These are phyloP conservation scores for Dicycla oo DNA, from an alignment of 2,888 invertebrate species.

Conservation along the genomic window DNA sequence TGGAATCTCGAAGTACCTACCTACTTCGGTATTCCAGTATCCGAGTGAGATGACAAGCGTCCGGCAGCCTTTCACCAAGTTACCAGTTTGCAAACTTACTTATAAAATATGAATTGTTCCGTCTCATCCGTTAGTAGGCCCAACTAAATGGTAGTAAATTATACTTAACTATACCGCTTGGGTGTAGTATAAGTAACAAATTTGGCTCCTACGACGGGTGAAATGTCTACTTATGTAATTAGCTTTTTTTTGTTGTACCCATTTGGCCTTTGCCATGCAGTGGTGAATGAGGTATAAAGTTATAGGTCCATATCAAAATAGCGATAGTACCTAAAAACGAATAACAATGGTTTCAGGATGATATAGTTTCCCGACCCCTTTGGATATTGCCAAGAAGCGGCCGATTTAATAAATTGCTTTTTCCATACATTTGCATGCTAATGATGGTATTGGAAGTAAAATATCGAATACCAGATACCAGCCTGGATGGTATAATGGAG, in stretches of 20 bases:
- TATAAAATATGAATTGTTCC: conserved; percentile 25
- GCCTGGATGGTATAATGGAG: background rate
- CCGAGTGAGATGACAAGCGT: conserved; percentile 33
- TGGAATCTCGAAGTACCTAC: background rate
- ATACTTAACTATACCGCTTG: no score
- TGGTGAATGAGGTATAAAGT: background rate
- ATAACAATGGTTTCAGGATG: conserved; percentile 31
- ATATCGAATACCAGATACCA: conserved; percentile 8
- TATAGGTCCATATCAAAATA: background rate
- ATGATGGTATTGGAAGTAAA: conserved; percentile 5
- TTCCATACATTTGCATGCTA: conserved; percentile 34
- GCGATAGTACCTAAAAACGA: conserved; percentile 8
- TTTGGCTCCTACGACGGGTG: no score
- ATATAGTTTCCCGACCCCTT: conserved; percentile 24
- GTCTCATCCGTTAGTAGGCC: background rate
- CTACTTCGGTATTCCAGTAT: background rate
- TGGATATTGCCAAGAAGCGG: conserved; percentile 31
- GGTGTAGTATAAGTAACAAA: background rate
- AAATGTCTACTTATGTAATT: background rate
- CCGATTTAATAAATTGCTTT: conserved; percentile 29
- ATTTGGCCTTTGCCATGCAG: no score
- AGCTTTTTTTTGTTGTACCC: no score
- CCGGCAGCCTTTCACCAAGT: conserved; percentile 33
- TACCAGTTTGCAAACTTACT: conserved; percentile 26
- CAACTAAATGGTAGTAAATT: background rate